Evolutionary conservation across 2,888 invertebrate species (phyloP).

Genomic region (Dasypolia templi): DNA sequence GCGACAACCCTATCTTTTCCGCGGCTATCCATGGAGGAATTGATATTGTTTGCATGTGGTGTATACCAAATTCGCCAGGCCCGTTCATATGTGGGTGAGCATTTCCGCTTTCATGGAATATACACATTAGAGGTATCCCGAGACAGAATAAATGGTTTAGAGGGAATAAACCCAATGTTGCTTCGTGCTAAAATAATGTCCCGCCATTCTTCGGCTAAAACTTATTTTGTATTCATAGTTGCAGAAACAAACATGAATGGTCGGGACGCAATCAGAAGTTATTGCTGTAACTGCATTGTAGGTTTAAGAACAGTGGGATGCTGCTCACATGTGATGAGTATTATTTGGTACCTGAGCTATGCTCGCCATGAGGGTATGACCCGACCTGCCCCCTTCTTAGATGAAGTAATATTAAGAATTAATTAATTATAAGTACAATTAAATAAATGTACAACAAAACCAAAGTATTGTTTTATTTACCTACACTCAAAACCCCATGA

Average conservation of each 20-base stretch:
- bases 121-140: conserved; percentile 20
- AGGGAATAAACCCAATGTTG: conserved; percentile 10
- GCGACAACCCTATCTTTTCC: conserved; percentile 39
- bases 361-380: conserved; percentile 17
- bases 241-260: conserved; percentile 13
- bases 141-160: conserved; percentile 10
- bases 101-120: conserved; percentile 25
- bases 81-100: conserved; percentile 28
- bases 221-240: conserved; percentile 15
- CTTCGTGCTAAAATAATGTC: conserved; percentile 18
- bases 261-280: conserved; percentile 11
- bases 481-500: background rate
- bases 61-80: conserved; percentile 23
- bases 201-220: conserved; percentile 10
- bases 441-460: background rate
- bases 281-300: conserved; percentile 16
- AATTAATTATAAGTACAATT: background rate
- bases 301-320: conserved; percentile 24
- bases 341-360: conserved; percentile 3
- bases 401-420: conserved; percentile 2
- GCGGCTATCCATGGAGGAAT: conserved; percentile 38
- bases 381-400: conserved; percentile 11
- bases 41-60: conserved; percentile 25
- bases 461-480: background rate
- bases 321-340: conserved; percentile 24